Evolutionary conservation across 2,888 invertebrate species (phyloP), one percentile per base, ranked within the genome.

Genomic region (Xylophagus ater): DNA sequence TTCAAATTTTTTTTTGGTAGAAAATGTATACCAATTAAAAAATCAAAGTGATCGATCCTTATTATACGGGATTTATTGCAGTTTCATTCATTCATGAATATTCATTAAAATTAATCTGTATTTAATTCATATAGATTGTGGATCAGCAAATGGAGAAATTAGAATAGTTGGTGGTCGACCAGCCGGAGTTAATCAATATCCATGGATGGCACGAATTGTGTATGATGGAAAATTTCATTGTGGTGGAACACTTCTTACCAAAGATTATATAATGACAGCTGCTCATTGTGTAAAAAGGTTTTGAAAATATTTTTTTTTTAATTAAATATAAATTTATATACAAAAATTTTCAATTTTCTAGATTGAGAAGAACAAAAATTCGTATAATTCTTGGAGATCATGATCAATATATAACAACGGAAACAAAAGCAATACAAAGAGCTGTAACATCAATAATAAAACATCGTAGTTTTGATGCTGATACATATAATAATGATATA

Each of bases 141-240:
- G 87, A 24, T 69, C 80, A 42, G 71, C 81, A 2, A 87, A 84
- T 67, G 85, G 86, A 68, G 86, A 88, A 68, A 83, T 82, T 58
- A 71, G 88, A 50, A 87, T 89, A 48, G 84, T 89, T 39, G 88
- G 88, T 35, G 88, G 88, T 10, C 71, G 76, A 53, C 82, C 87
- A 15, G 81, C 87, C 1, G 80, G 81, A 36, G 72, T 83, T 21
- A 85, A 87, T 66, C 76, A 81, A 49, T 88, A 85, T 61, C 88
- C 88, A 7, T 88, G 88, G 88, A 75, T 88, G 63, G 88, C 84
- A 3, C 71, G 87, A 30, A 71, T 89, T 39, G 81, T 88, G 10
- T 88, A 88, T 60, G 84, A 88, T 55, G 86, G 87, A 0, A 82
- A 82, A 61, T 88, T 87, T 66, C 88, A 88, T 59, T 89, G 88